A percentile compares a stretch with the other conserved stretches of the same genome.
phyloP scores from a whole-genome alignment of 2,888 invertebrate genomes.

The Tetragonisca angustula region DNA sequence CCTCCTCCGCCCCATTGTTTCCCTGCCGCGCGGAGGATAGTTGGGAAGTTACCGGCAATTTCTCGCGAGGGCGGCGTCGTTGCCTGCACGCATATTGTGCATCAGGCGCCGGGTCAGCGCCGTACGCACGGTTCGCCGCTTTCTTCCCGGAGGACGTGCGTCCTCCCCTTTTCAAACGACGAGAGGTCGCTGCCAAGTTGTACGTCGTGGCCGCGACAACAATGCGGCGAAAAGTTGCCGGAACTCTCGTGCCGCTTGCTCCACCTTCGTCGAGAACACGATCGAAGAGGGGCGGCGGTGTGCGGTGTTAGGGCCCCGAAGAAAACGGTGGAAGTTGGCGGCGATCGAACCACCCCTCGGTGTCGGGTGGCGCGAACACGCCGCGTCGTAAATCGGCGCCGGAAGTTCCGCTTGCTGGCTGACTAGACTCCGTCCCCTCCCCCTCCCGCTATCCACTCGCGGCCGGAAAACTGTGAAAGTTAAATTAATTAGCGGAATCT shows the following conservation, averaged over 20 bases:
- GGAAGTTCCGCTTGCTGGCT: conserved; percentile 33
- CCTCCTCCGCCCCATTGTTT: conserved; percentile 40
- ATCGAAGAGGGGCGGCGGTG: conserved; percentile 27
- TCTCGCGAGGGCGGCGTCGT: conserved; percentile 42
- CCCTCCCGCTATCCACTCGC: conserved; percentile 2
- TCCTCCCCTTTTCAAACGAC: conserved; percentile 16
- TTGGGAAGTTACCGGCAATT: conserved; percentile 65
- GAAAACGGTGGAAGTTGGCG: conserved; percentile 52
- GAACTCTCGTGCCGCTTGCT: conserved; percentile 72
- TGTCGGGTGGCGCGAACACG: conserved; percentile 38
- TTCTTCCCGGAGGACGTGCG: not conserved
- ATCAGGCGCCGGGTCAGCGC: conserved; percentile 47
- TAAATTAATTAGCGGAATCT: conserved; percentile 58
- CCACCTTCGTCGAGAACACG: conserved; percentile 14
- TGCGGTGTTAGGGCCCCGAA: not conserved
- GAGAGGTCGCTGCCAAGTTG: conserved; percentile 71
- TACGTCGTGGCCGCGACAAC: conserved; percentile 77
- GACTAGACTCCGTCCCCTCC: conserved; percentile 4
- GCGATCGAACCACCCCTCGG: conserved; percentile 41
- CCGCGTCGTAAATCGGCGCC: conserved; percentile 56
- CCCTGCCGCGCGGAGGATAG: conserved; percentile 15
- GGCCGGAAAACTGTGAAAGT: conserved; percentile 54
- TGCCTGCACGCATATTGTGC: conserved; percentile 70
- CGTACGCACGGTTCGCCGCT: conserved; percentile 3
- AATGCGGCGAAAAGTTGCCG: conserved; percentile 78